These are phyloP conservation scores for Mesorhabditis sp. DNA, from an alignment of 2,888 invertebrate genomes.

Conservation along the genomic window DNA sequence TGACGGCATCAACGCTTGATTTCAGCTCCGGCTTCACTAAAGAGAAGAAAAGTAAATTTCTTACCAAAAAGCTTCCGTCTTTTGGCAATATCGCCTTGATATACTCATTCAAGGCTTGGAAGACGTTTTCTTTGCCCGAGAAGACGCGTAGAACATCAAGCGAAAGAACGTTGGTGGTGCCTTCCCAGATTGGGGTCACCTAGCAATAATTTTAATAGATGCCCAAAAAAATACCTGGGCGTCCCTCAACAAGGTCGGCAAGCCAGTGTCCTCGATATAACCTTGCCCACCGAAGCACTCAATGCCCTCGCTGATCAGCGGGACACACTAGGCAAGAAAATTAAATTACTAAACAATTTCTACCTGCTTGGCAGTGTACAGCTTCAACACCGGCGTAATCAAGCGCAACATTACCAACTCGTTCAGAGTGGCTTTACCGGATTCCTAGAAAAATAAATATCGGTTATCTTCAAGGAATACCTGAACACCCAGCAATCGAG, in stretches of 20 bases:
- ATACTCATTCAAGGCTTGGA: constrained; percentile 57
- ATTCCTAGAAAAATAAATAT: constrained; percentile 56
- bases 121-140: constrained; percentile 60
- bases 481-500: constrained; percentile 61
- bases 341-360: neutral
- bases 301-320: constrained; percentile 63
- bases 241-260: constrained; percentile 64
- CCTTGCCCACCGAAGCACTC: constrained; percentile 67
- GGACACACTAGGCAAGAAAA: constrained; percentile 56
- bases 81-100: constrained; percentile 38
- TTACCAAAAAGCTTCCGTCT: constrained; percentile 10
- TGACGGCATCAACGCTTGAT: constrained; percentile 20
- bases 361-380: constrained; percentile 65
- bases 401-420: constrained; percentile 62
- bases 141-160: constrained; percentile 65
- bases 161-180: constrained; percentile 66
- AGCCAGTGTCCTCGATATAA: constrained; percentile 66
- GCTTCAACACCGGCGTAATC: constrained; percentile 64
- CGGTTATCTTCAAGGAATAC: constrained; percentile 15
- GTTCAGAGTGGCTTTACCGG: constrained; percentile 54
- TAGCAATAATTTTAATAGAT: constrained; percentile 23
- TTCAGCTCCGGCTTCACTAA: constrained; percentile 9
- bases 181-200: constrained; percentile 67
- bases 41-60: neutral
- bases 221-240: constrained; percentile 60